Base-by-base conservation (phyloP, 2,797 vertebrate species). In the Ambastaia sidthimunki region DNA sequence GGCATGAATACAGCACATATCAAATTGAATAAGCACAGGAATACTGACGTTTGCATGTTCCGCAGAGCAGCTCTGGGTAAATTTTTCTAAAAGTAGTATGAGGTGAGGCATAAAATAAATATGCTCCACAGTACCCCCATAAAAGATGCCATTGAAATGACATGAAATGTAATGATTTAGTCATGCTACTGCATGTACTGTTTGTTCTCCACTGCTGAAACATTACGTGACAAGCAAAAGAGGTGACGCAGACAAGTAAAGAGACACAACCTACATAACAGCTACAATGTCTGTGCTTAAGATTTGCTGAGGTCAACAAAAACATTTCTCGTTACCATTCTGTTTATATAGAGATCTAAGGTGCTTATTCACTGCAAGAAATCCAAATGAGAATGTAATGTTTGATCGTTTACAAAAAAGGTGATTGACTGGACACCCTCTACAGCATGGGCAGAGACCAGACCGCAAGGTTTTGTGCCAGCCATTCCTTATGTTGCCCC, bases 401-500 rank as follows among this genome's bases (percentile, higher is more conserved):
- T 78, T 73, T 80, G 78, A 73, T 80, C 70, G 34, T 34, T 65
- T 57, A 28, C 67, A 21, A 25, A 23, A 47, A 77, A 48, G 19
- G 1, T n/a, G 10, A 28, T 11, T 67, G 44, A 77, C 52, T 68
- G 80, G 60, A 72, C n/a, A 63, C 71, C 74, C 78, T 83, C 81
- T 71, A 82, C 68, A 79, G 78, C 76, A 78, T 70, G 68, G 47
- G 50, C 21, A 82, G 74, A 76, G 59, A 81, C 34, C 78, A 66
- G 80, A 80, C 62, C 48, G 47, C 69, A 66, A 41, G 76, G 74
- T 7, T n/a, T 21, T 80, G 86, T 31, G 82, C 87, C 73, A 89
- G 82, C 80, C 78, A 86, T 75, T 84, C 81, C 85, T 75, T 82
- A 62, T 82, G 21, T 65, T 81, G 80, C 65, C 71, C 70, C 66